Evolutionary conservation across 2,113 vertebrate genomes (phyloP).

Genomic region (Arvicanthis niloticus): DNA sequence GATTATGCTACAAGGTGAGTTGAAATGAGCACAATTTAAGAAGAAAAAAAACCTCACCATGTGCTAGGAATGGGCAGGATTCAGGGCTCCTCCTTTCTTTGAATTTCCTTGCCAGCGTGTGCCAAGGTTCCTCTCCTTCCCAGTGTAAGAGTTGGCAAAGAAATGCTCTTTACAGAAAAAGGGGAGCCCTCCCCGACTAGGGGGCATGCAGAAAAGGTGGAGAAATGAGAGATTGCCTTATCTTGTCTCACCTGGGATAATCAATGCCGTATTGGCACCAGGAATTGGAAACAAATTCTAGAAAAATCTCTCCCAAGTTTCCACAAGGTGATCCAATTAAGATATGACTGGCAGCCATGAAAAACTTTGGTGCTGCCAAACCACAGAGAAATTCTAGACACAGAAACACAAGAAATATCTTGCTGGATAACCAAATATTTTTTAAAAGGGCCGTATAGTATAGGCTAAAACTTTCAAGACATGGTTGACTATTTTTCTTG

Average conservation of each 20-base stretch:
- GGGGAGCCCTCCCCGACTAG: neutral
- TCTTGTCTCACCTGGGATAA: conserved; percentile 57
- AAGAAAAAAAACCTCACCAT: neutral
- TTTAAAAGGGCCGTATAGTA: conserved; percentile 72
- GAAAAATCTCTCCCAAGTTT: conserved; percentile 62
- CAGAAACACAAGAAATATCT: conserved; percentile 69
- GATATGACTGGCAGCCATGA: conserved; percentile 52
- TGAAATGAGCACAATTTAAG: neutral
- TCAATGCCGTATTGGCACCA: conserved; percentile 37
- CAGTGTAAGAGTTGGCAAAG: neutral
- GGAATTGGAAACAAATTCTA: conserved; percentile 71
- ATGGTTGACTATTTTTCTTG: conserved; percentile 72
- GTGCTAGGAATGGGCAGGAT: neutral
- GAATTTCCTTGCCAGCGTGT: neutral
- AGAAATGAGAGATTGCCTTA: neutral
- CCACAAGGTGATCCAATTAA: conserved; percentile 77
- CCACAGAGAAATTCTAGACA: conserved; percentile 71
- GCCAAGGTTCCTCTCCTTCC: neutral
- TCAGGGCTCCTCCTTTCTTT: neutral
- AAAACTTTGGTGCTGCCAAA: conserved; percentile 72
- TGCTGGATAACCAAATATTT: conserved; percentile 76
- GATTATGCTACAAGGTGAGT: neutral
- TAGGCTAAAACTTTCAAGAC: conserved; percentile 70
- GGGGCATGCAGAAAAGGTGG: neutral
- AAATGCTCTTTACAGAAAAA: conserved; percentile 31